Conservation (phyloP, 1,140 invertebrate genomes). For the Ceratina australensis region DNA sequence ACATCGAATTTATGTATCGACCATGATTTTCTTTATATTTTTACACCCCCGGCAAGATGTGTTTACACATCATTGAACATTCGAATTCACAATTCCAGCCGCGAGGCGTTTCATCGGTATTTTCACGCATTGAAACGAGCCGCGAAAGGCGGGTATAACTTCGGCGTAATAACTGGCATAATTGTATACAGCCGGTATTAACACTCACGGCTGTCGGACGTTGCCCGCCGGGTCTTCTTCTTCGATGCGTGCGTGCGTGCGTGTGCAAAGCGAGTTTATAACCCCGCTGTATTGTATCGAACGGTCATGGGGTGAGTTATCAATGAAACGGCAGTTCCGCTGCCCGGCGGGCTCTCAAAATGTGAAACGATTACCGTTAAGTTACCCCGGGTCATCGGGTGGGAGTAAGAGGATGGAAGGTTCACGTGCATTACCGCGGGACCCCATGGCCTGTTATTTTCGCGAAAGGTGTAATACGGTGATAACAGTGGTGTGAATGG, state of each 20-base stretch:
- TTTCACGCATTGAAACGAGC: slow-evolving; percentile 23
- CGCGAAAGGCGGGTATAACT: not conserved
- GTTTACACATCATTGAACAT: not conserved
- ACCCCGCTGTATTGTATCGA: no score
- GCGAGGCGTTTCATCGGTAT: not conserved
- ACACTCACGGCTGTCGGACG: not conserved
- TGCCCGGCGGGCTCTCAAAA: slow-evolving; percentile 17
- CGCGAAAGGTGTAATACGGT: slow-evolving; percentile 37
- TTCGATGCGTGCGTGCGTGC: no score
- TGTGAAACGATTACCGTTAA: slow-evolving; percentile 58
- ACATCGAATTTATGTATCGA: no score
- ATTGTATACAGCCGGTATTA: slow-evolving; percentile 9
- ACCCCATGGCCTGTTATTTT: slow-evolving; percentile 30
- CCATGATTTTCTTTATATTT: no score
- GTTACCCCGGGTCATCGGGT: slow-evolving; percentile 19
- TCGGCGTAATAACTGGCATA: slow-evolving; percentile 2
- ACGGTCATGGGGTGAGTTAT: slow-evolving; percentile 47
- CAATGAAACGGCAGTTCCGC: slow-evolving; percentile 55
- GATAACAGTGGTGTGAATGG: slow-evolving; percentile 29
- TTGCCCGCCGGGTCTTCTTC: not conserved
- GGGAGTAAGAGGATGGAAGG: not conserved
- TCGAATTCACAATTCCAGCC: not conserved
- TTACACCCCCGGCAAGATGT: no score
- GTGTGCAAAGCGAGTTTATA: not conserved
- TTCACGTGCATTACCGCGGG: slow-evolving; percentile 22